Percentiles rank a stretch among this genome's conserved stretches.
Conservation (phyloP, 2,888 invertebrate species). For the Aleiodes alternator region DNA sequence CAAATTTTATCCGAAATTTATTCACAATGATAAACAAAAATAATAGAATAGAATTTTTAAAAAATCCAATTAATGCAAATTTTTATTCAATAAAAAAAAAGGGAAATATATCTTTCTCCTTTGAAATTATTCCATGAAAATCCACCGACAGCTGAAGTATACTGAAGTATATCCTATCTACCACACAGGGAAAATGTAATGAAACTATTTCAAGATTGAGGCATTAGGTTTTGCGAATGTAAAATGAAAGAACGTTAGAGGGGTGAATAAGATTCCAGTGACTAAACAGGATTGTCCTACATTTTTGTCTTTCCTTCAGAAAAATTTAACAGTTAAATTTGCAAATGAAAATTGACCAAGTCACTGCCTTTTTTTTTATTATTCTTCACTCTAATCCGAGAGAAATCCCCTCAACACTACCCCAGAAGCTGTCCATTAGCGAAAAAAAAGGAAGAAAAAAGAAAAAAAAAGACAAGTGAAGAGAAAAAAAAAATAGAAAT, state of each 20-base stretch:
- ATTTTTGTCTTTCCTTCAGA: background rate
- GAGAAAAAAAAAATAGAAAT: slow-evolving; percentile 35
- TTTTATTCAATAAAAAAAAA: too few species aligned
- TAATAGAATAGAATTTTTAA: too few species aligned
- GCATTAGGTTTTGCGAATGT: background rate
- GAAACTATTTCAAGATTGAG: slow-evolving; percentile 1
- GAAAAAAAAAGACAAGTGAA: background rate
- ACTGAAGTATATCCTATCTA: too few species aligned
- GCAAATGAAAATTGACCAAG: slow-evolving; percentile 22
- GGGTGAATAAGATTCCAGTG: background rate
- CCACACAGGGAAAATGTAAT: background rate
- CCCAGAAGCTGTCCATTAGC: slow-evolving; percentile 17
- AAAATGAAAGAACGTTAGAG: slow-evolving; percentile 10
- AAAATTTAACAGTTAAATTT: background rate
- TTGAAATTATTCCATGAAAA: too few species aligned
- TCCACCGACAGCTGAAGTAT: too few species aligned
- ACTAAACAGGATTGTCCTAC: slow-evolving; percentile 29
- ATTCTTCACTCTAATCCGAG: background rate
- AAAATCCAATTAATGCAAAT: too few species aligned
- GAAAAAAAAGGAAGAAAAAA: background rate
- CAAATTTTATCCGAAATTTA: too few species aligned
- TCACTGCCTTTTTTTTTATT: background rate
- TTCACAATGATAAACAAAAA: too few species aligned
- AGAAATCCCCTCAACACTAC: background rate
- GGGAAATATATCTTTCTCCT: too few species aligned